These are phyloP conservation scores for Rhynchophorus ferrugineus DNA, from an alignment of 1,140 invertebrate species.

Conservation along the genomic window DNA sequence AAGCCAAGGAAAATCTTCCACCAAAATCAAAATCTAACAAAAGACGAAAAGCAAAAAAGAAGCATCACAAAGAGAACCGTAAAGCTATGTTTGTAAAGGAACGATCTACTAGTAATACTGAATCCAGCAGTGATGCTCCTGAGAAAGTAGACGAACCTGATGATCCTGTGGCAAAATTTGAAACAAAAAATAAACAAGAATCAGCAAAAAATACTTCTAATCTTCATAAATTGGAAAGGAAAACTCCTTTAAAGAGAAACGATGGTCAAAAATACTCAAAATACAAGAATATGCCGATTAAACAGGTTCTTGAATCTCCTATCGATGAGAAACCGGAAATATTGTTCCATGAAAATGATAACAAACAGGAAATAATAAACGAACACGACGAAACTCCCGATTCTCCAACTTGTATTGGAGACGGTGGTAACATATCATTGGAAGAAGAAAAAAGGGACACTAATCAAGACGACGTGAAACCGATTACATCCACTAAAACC, in stretches of 20 bases:
- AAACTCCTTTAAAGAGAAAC: constrained; percentile 17
- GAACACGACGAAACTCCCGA: not conserved
- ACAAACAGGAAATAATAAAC: constrained; percentile 10
- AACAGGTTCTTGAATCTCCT: constrained; percentile 7
- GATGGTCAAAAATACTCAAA: constrained; percentile 22
- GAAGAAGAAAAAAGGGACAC: too few relatives aligned
- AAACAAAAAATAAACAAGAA: not conserved
- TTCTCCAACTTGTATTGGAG: not conserved
- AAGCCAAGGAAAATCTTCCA: constrained; percentile 10
- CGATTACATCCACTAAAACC: constrained; percentile 30
- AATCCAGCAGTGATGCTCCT: constrained; percentile 25
- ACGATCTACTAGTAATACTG: constrained; percentile 24
- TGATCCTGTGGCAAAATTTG: not conserved
- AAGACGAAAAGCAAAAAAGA: constrained; percentile 20
- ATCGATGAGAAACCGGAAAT: constrained; percentile 20
- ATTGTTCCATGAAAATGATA: constrained; percentile 13
- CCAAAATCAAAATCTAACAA: constrained; percentile 20
- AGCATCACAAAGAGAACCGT: constrained; percentile 11
- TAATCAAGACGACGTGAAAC: constrained; percentile 7
- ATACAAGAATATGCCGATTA: constrained; percentile 19
- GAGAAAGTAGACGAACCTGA: constrained; percentile 4
- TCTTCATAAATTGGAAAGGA: constrained; percentile 16
- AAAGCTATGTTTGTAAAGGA: constrained; percentile 7
- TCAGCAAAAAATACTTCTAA: not conserved
- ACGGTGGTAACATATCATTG: not conserved